Percentiles rank a stretch among this genome's conserved stretches.
Evolutionary conservation across 2,113 vertebrate species (phyloP).

Genomic region (Cynopterus brachyotis): DNA sequence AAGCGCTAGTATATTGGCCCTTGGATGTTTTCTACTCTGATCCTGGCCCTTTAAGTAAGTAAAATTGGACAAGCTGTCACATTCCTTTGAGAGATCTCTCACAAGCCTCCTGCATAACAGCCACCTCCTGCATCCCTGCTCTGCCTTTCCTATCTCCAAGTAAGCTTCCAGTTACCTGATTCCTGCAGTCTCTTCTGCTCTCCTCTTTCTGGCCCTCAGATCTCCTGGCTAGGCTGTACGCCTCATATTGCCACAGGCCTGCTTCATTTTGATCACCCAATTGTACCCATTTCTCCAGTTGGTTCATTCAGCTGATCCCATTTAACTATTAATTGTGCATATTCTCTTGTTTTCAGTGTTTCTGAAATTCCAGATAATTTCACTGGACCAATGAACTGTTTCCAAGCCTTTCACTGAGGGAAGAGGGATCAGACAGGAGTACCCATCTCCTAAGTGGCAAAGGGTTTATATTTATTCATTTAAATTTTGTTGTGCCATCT

Average conservation of each 20-base stretch:
- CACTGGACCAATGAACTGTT: neutral
- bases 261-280: neutral
- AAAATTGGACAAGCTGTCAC: neutral
- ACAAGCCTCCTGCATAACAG: neutral
- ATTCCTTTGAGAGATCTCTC: neutral
- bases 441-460: neutral
- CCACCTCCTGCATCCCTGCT: neutral
- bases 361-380: neutral
- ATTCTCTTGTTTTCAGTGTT: neutral
- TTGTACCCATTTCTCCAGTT: neutral
- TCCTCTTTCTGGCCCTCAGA: neutral
- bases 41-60: neutral
- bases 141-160: neutral
- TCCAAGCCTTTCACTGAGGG: neutral
- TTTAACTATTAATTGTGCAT: neutral
- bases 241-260: neutral
- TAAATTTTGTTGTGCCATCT: neutral
- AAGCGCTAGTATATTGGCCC: neutral
- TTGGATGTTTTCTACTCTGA: neutral
- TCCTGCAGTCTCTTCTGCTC: neutral
- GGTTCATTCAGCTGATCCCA: neutral
- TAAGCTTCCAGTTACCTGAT: neutral
- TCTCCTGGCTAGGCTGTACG: neutral
- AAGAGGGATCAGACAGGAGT: neutral
- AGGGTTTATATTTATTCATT: neutral